A percentile compares a stretch with the other conserved stretches of the same genome.
Conservation (phyloP, 2,113 vertebrate species). For the Zosterops japonicus region DNA sequence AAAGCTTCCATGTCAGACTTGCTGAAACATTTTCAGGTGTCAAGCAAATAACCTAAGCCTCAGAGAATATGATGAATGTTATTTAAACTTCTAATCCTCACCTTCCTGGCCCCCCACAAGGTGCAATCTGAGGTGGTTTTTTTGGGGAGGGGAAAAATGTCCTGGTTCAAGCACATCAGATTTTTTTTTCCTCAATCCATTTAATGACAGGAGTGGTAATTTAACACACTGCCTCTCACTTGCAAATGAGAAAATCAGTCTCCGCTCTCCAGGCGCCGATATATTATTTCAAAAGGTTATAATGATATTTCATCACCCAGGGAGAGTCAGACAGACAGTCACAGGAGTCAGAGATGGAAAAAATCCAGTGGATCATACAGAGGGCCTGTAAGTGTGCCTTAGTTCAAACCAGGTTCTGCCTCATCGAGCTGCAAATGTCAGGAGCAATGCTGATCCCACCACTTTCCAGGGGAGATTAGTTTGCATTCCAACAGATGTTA, state of each 20-base stretch:
- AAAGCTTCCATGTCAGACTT: neutral
- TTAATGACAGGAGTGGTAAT: conserved; percentile 35
- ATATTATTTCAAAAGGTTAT: conserved; percentile 59
- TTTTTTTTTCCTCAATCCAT: neutral
- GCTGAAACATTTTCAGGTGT: neutral
- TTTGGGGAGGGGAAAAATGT: neutral
- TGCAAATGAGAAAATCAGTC: conserved; percentile 54
- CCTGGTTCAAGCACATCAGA: neutral
- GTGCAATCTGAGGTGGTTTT: neutral
- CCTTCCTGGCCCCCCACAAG: neutral
- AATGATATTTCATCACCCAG: conserved; percentile 51
- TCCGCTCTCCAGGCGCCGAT: conserved; percentile 22
- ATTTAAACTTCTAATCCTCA: conserved; percentile 12
- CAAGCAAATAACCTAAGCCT: neutral
- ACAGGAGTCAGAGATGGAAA: neutral
- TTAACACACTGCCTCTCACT: conserved; percentile 39
- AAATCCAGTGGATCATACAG: neutral
- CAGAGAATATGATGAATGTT: neutral
- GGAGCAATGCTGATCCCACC: neutral
- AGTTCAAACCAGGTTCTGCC: neutral
- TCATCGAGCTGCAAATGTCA: neutral
- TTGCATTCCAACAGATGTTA: neutral
- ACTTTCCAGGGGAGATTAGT: neutral
- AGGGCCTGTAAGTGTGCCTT: neutral
- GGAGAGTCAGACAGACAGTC: neutral